Evolutionary conservation across 2,888 invertebrate species (phyloP).

Genomic region (Leptura quadrifasciata): DNA sequence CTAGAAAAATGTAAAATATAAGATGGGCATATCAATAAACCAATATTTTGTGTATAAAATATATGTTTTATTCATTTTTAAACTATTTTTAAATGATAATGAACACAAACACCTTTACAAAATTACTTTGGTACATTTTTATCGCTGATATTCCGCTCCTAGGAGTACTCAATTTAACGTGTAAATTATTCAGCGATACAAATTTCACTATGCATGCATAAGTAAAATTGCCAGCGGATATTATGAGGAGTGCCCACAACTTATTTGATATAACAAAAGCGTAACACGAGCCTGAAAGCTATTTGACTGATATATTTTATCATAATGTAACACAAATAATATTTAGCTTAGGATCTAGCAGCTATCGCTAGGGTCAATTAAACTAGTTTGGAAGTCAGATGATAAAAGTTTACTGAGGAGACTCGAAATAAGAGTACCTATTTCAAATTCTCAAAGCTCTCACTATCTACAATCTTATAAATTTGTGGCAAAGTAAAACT

Average conservation of each 20-base stretch:
- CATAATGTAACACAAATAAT: background rate
- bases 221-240: background rate
- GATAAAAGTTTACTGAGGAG: background rate
- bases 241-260: conserved; percentile 4
- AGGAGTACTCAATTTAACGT: background rate
- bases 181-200: background rate
- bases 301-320: background rate
- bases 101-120: too few species aligned
- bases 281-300: background rate
- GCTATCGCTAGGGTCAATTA: background rate
- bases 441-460: background rate
- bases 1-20: too few species aligned
- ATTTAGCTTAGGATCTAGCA: background rate
- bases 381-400: background rate
- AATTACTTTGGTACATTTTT: too few species aligned
- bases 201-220: background rate
- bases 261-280: background rate
- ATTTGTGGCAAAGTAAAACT: conserved; percentile 3
- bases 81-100: too few species aligned
- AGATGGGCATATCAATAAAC: too few species aligned
- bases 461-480: background rate
- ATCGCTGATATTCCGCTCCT: background rate
- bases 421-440: background rate
- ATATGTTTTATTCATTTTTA: too few species aligned
- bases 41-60: too few species aligned